A percentile compares a stretch with the other conserved stretches of the same genome.
phyloP scores from a whole-genome alignment of 2,888 invertebrate genomes.

The Coecobrya sp. region DNA sequence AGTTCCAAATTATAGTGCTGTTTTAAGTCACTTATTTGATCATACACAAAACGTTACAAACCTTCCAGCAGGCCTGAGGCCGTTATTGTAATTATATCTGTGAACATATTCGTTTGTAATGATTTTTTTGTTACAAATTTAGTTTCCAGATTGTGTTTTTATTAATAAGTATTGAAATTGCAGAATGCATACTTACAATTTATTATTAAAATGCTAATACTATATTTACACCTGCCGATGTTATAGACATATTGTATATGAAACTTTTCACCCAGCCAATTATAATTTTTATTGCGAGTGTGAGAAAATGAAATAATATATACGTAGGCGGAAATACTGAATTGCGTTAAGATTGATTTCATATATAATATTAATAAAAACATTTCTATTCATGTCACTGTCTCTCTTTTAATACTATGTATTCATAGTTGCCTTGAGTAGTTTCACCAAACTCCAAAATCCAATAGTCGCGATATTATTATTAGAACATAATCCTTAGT shows the following conservation, averaged over 20 bases:
- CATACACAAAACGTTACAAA: neutral
- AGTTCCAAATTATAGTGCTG: neutral
- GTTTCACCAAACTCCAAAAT: constrained; percentile 46
- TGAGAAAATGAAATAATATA: constrained; percentile 45
- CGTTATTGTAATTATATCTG: neutral
- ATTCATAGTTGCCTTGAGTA: constrained; percentile 18
- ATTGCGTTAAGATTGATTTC: no score
- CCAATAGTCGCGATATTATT: constrained; percentile 37
- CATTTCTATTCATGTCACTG: constrained; percentile 5
- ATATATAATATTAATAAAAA: neutral
- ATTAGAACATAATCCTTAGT: constrained; percentile 3
- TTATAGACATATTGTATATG: neutral
- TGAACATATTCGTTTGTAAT: neutral
- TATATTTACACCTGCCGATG: constrained; percentile 4
- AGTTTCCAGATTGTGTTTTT: neutral
- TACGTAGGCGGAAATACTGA: neutral
- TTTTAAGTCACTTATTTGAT: neutral
- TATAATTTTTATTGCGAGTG: constrained; percentile 60
- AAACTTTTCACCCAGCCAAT: constrained; percentile 54
- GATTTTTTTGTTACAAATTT: neutral
- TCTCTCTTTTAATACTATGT: neutral
- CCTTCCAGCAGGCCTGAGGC: neutral
- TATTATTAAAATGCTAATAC: neutral
- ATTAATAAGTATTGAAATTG: neutral
- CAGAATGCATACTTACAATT: constrained; percentile 12